phyloP scores from a whole-genome alignment of 2,113 vertebrate species.

The Pica pica region DNA sequence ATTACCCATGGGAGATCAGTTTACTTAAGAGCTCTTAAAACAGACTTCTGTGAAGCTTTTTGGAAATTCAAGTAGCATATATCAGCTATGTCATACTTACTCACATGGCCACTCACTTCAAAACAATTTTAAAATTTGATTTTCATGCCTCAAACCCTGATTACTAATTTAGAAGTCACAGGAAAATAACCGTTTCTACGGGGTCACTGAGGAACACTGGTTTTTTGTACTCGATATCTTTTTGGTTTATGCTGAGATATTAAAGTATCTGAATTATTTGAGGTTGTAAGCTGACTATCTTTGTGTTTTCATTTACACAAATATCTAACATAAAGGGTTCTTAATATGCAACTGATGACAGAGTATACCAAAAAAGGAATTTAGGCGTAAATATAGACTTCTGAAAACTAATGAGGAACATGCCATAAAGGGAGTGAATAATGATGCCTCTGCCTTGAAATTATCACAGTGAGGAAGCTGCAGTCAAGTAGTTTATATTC shows the following conservation, averaged over 20 bases:
- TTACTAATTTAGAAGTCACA: not conserved
- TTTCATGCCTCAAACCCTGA: not conserved
- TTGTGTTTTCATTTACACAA: not conserved
- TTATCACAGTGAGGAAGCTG: not conserved
- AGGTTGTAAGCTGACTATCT: not conserved
- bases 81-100: not conserved
- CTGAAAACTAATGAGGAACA: not conserved
- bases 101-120: not conserved
- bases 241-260: not conserved
- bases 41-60: not conserved
- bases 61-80: not conserved
- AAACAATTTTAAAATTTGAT: not conserved
- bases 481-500: not conserved
- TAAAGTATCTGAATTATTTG: not conserved
- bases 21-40: not conserved
- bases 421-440: not conserved
- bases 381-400: not conserved
- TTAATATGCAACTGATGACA: not conserved
- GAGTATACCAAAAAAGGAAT: not conserved
- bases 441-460: not conserved
- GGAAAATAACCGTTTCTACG: not conserved
- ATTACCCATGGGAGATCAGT: not conserved
- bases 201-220: not conserved
- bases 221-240: not conserved
- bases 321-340: not conserved